Evolutionary conservation across 2,797 vertebrate genomes (phyloP), one percentile per base, ranked within the genome.

Genomic region (Sebastes steindachneri): DNA sequence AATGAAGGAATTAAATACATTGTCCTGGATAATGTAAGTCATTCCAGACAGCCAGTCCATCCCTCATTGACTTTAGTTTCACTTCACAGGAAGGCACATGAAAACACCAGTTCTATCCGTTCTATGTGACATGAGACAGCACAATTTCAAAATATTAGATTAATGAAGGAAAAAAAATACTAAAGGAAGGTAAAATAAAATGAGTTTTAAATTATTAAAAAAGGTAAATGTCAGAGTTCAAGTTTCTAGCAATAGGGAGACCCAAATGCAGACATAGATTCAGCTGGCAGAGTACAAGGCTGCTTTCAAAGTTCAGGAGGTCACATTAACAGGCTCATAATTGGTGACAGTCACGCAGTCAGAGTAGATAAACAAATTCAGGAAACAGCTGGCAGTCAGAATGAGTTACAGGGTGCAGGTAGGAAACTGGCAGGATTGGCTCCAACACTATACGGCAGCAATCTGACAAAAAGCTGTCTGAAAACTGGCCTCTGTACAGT

Each of bases 261-360:
- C 12, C 19, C 15, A 31, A 11, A 41, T 19, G 9, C 45, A 58
- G 37, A 28, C 3, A 14, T 17, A 23, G 8, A 45, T 51, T 60
- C 28, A 58, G 26, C 48, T 37, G 63, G 17, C 48, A 48, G 68
- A 9, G 19, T 19, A 11, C 15, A 54, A 7, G 31, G 21, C 33
- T 51, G 17, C 33, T 70, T 23, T 31, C 29, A 23, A 23, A 67
- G 69, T 65, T 66, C 25, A 55, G 8, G 29, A 80, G 35, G 65
- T 77, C 64, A 69, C 59, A 62, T 29, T 35, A 79, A 63, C 17
- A 63, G 37, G 11, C n/a, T 57, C 48, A 55, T 79, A 69, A 59
- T 5, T 79, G 63, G 58, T 4, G 9, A 51, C 31, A 64, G 48
- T 41, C 66, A 45, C 28, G 9, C 62, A 58, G 31, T 48, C 25